Evolutionary conservation across 2,797 vertebrate species (phyloP), one percentile per base, ranked within the genome.

Genomic region (Triplophysa bombifrons): DNA sequence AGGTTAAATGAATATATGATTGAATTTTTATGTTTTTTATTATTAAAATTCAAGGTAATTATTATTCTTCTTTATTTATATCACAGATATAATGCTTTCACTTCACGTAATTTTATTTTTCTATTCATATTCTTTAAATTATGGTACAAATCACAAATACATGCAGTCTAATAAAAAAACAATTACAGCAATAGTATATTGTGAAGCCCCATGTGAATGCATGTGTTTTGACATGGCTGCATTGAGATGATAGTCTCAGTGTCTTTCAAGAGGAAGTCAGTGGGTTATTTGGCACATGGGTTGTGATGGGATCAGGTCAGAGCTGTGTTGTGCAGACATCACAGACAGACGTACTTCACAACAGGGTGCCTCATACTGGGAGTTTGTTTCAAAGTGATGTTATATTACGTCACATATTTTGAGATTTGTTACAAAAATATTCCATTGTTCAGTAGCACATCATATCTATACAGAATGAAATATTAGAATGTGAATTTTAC

Each of bases 1-100:
- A 93, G 91, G 92, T 91, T 90, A 92, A 90, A 87, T 78, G 84
- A 83, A 81, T 84, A 88, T 88, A 84, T 87, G 67, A 85, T 85
- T 82, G 76, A 89, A 66, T 55, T 91, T 84, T 88, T 87, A 46
- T 13, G 44, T 46, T 2, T 46, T 2, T 14, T 11, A 48, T 48
- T 48, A 48, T 48, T 14, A 41, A 38, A 38, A 38, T 38, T 38
- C 6, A 6, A 38, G 34, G 34, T 38, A 8, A 7, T 38, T 38
- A 0, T 34, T 34, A 4, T 6, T 38, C 5, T 38, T 38, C 34
- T 38, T 38, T 38, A 38, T 38, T 38, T 8, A 38, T 38, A 38
- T 7, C 34, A 38, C 34, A 1, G 6, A 3, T 11, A 46, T 2
- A 46, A 46, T 13, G 44, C 44, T 46, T 46, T 46, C 12, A 46